phyloP scores from a whole-genome alignment of 2,888 invertebrate species.

The Marasmarcha lunaedactyla region DNA sequence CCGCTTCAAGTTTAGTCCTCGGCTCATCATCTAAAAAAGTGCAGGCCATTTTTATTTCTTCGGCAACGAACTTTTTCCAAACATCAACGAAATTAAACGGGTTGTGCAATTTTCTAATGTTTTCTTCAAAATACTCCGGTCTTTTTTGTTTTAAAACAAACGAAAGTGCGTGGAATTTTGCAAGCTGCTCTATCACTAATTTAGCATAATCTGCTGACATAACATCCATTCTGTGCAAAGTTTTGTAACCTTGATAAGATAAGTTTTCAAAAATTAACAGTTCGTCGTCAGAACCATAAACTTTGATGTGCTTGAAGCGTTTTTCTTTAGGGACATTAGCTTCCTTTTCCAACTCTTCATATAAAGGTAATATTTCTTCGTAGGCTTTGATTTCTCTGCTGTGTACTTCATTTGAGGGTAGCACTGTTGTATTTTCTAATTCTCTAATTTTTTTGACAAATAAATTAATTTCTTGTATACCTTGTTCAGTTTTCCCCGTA shows the following conservation, averaged over 20 bases:
- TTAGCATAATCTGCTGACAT: constrained; percentile 30
- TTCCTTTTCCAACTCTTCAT: constrained; percentile 27
- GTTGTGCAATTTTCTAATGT: constrained; percentile 19
- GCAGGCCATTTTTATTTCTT: constrained; percentile 15
- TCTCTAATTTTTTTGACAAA: constrained; percentile 21
- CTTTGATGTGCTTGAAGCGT: constrained; percentile 26
- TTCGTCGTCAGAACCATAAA: constrained; percentile 26
- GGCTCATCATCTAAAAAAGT: constrained; percentile 14
- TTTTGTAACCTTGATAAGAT: constrained; percentile 27
- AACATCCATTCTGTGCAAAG: constrained; percentile 25
- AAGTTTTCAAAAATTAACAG: constrained; percentile 36
- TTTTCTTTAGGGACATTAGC: constrained; percentile 25
- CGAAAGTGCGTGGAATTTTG: constrained; percentile 36
- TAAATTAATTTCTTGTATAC: constrained; percentile 24
- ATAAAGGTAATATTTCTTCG: constrained; percentile 26
- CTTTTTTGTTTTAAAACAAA: constrained; percentile 25
- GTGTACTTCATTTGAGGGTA: constrained; percentile 21
- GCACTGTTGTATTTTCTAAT: constrained; percentile 15
- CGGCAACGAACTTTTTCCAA: not conserved
- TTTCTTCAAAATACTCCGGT: constrained; percentile 26
- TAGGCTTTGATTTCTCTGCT: constrained; percentile 28
- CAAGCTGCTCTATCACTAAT: constrained; percentile 29
- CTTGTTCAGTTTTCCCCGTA: constrained; percentile 23
- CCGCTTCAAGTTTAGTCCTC: constrained; percentile 19
- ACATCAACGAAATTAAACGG: constrained; percentile 16